These are phyloP conservation scores for Napeogenes inachia DNA, from an alignment of 2,888 invertebrate species.

Conservation along the genomic window DNA sequence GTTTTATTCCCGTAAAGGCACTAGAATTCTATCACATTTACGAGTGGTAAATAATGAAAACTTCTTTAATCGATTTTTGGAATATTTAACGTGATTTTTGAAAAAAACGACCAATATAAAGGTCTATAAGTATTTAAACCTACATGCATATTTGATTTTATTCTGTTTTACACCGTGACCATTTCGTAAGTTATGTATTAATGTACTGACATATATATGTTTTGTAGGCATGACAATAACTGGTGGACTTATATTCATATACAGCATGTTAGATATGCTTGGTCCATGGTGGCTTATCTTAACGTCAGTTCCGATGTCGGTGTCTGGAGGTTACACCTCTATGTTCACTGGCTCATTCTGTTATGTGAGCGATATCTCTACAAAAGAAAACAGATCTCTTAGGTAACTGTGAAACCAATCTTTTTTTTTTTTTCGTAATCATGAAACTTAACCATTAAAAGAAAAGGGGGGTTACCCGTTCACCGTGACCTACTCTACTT, in stretches of 20 bases:
- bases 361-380: conserved; percentile 82
- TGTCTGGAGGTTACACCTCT: conserved; percentile 80
- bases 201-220: neutral
- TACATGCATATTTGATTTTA: too few relatives aligned
- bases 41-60: too few relatives aligned
- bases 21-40: too few relatives aligned
- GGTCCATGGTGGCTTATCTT: conserved; percentile 76
- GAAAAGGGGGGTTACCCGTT: neutral
- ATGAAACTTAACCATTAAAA: neutral
- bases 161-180: too few relatives aligned
- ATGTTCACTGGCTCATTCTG: conserved; percentile 80
- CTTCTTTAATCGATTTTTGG: too few relatives aligned
- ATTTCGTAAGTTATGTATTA: too few relatives aligned
- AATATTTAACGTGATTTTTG: too few relatives aligned
- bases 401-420: conserved; percentile 57
- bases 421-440: neutral
- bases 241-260: conserved; percentile 52
- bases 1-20: too few relatives aligned
- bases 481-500: too few relatives aligned
- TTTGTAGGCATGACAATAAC: conserved; percentile 57
- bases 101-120: too few relatives aligned
- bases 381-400: conserved; percentile 77
- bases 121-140: too few relatives aligned
- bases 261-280: conserved; percentile 52
- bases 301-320: conserved; percentile 75